These are phyloP conservation scores for Gobio occitaniae DNA, from an alignment of 2,797 vertebrate species.

Conservation along the genomic window DNA sequence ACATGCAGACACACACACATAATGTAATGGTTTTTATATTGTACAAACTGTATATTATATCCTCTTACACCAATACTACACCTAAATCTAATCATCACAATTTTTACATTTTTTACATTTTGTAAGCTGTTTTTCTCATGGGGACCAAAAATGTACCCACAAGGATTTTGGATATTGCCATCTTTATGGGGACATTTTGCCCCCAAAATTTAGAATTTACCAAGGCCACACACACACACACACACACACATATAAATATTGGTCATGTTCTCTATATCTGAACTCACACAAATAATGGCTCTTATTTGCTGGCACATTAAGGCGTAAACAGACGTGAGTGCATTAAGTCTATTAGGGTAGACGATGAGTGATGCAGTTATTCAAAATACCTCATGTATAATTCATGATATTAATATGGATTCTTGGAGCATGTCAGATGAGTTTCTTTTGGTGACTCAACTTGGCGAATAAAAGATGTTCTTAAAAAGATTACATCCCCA, in stretches of 20 bases:
- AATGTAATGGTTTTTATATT: too few relatives aligned
- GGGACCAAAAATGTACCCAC: too few relatives aligned
- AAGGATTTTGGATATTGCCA: too few relatives aligned
- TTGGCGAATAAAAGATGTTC: not conserved
- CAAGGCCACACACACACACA: not conserved
- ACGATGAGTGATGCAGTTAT: conserved; percentile 5
- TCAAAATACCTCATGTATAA: conserved; percentile 6
- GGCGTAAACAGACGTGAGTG: not conserved
- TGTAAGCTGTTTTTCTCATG: too few relatives aligned
- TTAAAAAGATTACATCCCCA: not conserved
- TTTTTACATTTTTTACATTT: too few relatives aligned
- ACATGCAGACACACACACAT: not conserved
- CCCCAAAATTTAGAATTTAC: too few relatives aligned
- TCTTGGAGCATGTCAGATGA: not conserved
- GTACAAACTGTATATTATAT: too few relatives aligned
- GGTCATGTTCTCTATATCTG: not conserved
- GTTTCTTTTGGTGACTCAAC: not conserved
- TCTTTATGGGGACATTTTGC: too few relatives aligned
- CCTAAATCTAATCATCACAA: too few relatives aligned
- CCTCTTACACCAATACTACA: too few relatives aligned
- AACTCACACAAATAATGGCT: not conserved
- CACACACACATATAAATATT: not conserved
- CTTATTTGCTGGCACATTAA: not conserved
- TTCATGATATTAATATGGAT: not conserved
- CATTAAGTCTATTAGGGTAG: not conserved